phyloP scores from a whole-genome alignment of 2,113 vertebrate species.

The Pitta sordida region DNA sequence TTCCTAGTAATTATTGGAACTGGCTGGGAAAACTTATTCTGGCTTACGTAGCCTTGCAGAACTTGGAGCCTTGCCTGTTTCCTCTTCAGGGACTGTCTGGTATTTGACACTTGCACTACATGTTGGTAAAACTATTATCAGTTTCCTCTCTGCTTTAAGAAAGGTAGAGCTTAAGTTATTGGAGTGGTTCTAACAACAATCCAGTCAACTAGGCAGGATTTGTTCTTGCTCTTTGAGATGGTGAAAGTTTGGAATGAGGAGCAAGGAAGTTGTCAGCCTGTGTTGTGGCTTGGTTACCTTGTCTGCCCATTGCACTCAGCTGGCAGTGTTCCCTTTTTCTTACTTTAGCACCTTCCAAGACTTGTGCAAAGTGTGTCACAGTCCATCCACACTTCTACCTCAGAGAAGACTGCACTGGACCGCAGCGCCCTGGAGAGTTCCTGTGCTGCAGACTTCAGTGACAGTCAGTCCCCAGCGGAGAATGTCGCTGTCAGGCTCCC shows the following conservation, averaged over 20 bases:
- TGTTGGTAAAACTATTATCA: neutral
- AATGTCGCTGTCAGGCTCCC: slow-evolving; percentile 13
- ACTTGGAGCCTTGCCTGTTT: neutral
- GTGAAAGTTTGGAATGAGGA: neutral
- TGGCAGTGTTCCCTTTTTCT: neutral
- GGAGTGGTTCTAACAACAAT: neutral
- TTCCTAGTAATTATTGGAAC: neutral
- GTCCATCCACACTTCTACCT: slow-evolving; percentile 51
- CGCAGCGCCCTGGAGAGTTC: slow-evolving; percentile 77
- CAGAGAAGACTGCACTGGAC: slow-evolving; percentile 49
- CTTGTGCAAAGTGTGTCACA: slow-evolving; percentile 60
- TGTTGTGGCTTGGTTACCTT: neutral
- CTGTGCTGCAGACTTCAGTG: slow-evolving; percentile 84
- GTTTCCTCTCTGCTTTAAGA: neutral
- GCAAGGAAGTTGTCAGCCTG: neutral
- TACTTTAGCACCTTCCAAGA: slow-evolving; percentile 72
- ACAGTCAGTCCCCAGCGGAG: slow-evolving; percentile 79
- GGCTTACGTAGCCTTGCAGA: neutral
- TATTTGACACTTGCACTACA: neutral
- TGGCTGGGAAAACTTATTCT: neutral
- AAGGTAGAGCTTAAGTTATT: neutral
- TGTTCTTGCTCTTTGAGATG: neutral
- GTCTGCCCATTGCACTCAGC: neutral
- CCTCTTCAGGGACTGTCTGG: neutral
- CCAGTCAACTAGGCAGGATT: neutral